Evolutionary conservation across 2,113 vertebrate genomes (phyloP), one percentile per base, ranked within the genome.

Genomic region (Steatornis caripensis): DNA sequence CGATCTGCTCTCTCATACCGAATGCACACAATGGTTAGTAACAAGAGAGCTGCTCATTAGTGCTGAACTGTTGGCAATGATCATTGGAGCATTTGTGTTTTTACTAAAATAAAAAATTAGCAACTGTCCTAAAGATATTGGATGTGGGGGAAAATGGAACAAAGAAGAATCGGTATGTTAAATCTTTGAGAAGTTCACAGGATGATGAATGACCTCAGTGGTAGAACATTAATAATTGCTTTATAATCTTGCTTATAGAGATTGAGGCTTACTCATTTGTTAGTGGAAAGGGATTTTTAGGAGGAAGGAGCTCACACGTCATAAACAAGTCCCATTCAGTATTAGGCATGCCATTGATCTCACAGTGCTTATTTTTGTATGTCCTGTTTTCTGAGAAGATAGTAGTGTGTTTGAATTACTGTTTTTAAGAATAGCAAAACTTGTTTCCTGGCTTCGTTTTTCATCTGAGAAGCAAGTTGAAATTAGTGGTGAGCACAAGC

Each of bases 21-120:
- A 81, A 92, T 64, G 61, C n/a, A 34, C 48, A 57, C 39, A 68
- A 46, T 16, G 36, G 69, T 41, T 93, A 69, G 30, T 68, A 91
- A 86, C 55, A 55, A 94, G 66, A 96, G 57, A 91, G 53, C n/a
- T 85, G 57, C 85, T 95, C 87, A 70, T 96, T 90, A 96, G 68
- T 82, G 78, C 57, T 91, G 49, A 81, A 89, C 66, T 81, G 65
- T 43, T 92, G 77, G 74, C 95, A 91, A 46, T 76, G 84, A 95
- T 85, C 82, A 83, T n/a, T 89, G 61, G 15, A 97, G 61, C 79
- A 89, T 91, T 96, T 91, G 75, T 71, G 68, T 34, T 97, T 95
- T 94, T 89, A 90, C 58, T 39, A 84, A 95, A 96, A 96, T 87
- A 95, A 96, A 89, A 80, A 93, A 92, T 94, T 95, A 96, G 64